Evolutionary conservation across 2,797 vertebrate genomes (phyloP).

Genomic region (Octomys mimax): DNA sequence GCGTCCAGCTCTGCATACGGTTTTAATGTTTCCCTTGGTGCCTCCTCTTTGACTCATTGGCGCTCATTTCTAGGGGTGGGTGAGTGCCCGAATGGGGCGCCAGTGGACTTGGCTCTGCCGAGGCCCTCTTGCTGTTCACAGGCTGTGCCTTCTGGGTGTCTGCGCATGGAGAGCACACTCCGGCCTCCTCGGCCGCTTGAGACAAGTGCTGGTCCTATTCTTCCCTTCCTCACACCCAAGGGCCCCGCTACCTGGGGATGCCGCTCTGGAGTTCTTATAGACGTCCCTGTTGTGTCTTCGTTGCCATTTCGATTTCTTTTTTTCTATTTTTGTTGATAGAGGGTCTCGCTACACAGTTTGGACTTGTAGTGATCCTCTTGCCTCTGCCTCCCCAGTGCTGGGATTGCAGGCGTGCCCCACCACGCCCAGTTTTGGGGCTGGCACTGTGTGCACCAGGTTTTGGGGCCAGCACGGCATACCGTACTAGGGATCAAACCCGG

Average conservation of each 20-base stretch:
- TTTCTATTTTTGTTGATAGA: too few relatives aligned
- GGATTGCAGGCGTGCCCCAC: too few relatives aligned
- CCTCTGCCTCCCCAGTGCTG: too few relatives aligned
- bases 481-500: too few relatives aligned
- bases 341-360: too few relatives aligned
- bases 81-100: background rate
- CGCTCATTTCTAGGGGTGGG: background rate
- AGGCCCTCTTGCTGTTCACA: background rate
- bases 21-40: background rate
- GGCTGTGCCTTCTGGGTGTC: background rate
- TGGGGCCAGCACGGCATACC: too few relatives aligned
- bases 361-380: too few relatives aligned
- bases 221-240: background rate
- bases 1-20: background rate
- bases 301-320: background rate
- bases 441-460: too few relatives aligned
- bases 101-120: background rate
- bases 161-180: background rate
- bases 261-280: too few relatives aligned
- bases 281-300: background rate
- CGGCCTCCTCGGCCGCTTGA: background rate
- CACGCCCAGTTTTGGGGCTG: too few relatives aligned
- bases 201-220: too few relatives aligned
- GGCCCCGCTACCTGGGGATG: too few relatives aligned
- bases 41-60: background rate